Base-by-base conservation (phyloP, 2,797 vertebrate genomes). In the Cyprinodon diabolis region DNA sequence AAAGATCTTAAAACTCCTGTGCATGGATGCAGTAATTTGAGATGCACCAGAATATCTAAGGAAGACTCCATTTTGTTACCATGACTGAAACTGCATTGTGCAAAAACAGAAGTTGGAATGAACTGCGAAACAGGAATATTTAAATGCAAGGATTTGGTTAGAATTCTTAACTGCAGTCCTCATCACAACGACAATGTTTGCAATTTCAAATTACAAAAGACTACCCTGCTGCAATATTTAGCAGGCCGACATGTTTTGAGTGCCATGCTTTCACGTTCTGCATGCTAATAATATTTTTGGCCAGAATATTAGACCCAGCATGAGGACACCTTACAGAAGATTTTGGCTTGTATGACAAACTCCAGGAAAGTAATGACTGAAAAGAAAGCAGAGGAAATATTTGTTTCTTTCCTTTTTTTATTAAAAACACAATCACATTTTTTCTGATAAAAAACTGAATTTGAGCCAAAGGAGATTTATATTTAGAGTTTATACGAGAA, bases 11-110 rank as follows among this genome's bases (percentile, higher is more conserved):
- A 54, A 76, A 21, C 3, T 9, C 70, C 11, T 43, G 8, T 23
- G 62, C 68, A 66, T 45, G 80, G 78, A 84, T 57, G 30, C 49
- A 37, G 67, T 57, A 1, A 23, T 17, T 25, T 21, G 14, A 19
- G 11, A 2, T 25, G 14, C 15, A 23, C 23, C n/a, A 45, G n/a
- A 56, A 75, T 23, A 65, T 65, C 62, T 45, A 23, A 7, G 62
- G n/a, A 45, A 45, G 21, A 45, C 62, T 23, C 43, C 19, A 1
- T 63, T 45, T 65, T 13, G 37, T 62, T 40, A 6, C 37, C 10
- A 43, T 62, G 37, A 43, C 58, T 13, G 5, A 12, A 65, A 65
- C 19, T 23, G 21, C 62, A 45, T n/a, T 14, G 62, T 45, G 3
- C 13, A 45, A 6, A 55, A 55, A 51, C 17, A 60, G 7, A 37